Percentiles rank a stretch among this genome's conserved stretches.
phyloP scores from a whole-genome alignment of 2,888 invertebrate species.

The Mamestra brassicae region DNA sequence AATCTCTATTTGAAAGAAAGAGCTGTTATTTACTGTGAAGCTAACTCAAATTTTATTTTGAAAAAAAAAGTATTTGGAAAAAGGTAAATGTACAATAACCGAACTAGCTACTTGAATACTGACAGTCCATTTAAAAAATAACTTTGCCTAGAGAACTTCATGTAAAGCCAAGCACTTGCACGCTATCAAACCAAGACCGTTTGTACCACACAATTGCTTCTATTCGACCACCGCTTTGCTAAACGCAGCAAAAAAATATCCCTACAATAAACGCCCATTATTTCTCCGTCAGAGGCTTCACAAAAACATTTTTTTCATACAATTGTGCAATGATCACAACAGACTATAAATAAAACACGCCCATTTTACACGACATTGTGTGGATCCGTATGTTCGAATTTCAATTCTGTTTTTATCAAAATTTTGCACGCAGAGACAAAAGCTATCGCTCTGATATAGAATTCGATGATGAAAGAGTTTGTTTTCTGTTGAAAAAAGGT shows the following conservation, averaged over 20 bases:
- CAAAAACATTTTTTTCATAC: constrained; percentile 72
- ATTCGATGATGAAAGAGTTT: constrained; percentile 47
- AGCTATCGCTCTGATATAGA: constrained; percentile 47
- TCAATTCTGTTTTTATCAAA: constrained; percentile 67
- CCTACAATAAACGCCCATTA: constrained; percentile 72
- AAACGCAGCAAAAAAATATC: constrained; percentile 64
- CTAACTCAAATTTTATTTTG: too few relatives aligned
- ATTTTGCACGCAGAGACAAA: constrained; percentile 67
- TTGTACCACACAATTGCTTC: constrained; percentile 51
- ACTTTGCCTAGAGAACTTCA: neutral
- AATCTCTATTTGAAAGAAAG: too few relatives aligned
- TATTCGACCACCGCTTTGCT: constrained; percentile 51
- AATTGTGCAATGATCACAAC: constrained; percentile 85
- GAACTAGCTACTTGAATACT: neutral
- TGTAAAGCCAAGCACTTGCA: neutral
- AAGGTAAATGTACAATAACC: neutral
- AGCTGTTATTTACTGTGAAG: too few relatives aligned
- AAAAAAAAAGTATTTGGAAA: too few relatives aligned
- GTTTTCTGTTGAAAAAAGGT: constrained; percentile 39
- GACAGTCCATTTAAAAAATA: neutral
- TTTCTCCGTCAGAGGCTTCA: constrained; percentile 72
- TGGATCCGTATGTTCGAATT: constrained; percentile 57
- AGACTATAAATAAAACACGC: constrained; percentile 86
- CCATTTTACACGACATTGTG: constrained; percentile 73
- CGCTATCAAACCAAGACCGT: constrained; percentile 10